Percentiles rank a stretch among this genome's conserved stretches.
Conservation (phyloP, 2,797 vertebrate species). For the Cirrhinus mrigala region DNA sequence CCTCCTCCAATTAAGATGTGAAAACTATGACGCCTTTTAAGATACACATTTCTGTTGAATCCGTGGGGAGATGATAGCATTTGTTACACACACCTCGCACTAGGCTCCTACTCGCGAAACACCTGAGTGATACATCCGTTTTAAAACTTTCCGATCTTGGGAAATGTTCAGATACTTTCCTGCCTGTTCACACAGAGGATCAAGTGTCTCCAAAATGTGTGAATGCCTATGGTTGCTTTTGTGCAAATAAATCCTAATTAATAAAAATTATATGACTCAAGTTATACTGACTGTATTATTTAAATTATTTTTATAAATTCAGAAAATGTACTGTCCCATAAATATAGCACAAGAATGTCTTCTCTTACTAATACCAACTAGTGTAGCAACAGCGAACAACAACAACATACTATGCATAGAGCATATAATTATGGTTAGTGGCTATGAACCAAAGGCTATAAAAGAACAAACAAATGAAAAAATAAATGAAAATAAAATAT, state of each 20-base stretch:
- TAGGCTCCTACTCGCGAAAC: neutral
- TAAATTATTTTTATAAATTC: neutral
- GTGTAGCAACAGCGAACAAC: neutral
- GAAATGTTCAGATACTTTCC: conserved; percentile 1
- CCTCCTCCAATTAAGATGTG: conserved; percentile 57
- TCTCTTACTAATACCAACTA: neutral
- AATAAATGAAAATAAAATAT: neutral
- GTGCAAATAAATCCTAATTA: neutral
- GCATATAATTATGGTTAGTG: neutral
- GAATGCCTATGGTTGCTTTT: neutral
- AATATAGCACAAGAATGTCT: neutral
- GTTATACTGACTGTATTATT: neutral
- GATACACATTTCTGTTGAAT: conserved; percentile 34
- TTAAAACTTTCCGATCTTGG: neutral
- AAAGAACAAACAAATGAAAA: neutral
- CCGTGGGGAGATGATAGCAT: neutral
- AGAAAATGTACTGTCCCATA: neutral
- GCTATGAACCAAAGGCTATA: neutral
- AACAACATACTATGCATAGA: neutral
- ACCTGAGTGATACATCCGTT: neutral
- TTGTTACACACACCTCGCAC: neutral
- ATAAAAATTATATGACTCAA: neutral
- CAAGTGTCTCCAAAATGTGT: neutral
- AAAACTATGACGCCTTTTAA: conserved; percentile 47
- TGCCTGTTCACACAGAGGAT: neutral